phyloP scores from a whole-genome alignment of 2,888 invertebrate genomes.

The Perizoma flavofasciatum region DNA sequence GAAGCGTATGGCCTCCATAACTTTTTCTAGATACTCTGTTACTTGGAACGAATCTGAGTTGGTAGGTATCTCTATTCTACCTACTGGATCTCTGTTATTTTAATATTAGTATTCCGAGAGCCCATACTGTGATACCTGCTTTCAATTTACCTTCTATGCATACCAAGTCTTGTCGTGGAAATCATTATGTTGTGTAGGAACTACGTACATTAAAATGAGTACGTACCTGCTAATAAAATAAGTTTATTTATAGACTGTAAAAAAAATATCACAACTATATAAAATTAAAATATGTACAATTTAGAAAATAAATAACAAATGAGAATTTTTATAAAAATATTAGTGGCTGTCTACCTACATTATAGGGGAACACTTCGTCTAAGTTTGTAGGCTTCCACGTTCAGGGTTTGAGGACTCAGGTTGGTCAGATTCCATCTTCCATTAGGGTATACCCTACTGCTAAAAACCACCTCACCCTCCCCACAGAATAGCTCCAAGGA shows the following conservation, averaged over 20 bases:
- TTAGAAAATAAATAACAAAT: slow-evolving; percentile 2
- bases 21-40: no score
- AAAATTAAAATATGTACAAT: not conserved
- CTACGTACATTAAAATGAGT: not conserved
- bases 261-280: not conserved
- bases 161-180: not conserved
- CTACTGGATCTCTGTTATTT: not conserved
- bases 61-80: no score
- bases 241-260: not conserved
- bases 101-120: slow-evolving; percentile 12
- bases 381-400: slow-evolving; percentile 58
- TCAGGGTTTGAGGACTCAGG: slow-evolving; percentile 56
- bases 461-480: slow-evolving; percentile 76
- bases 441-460: slow-evolving; percentile 66
- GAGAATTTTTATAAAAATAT: slow-evolving; percentile 7
- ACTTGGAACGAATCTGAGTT: no score
- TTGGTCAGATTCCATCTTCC: slow-evolving; percentile 69
- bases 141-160: slow-evolving; percentile 8
- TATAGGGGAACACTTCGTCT: slow-evolving; percentile 62
- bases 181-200: not conserved
- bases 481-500: slow-evolving; percentile 76
- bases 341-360: not conserved
- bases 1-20: no score
- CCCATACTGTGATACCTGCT: not conserved
- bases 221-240: no score